Evolutionary conservation across 2,113 vertebrate species (phyloP).

Genomic region (mouse (Mus musculus)): DNA sequence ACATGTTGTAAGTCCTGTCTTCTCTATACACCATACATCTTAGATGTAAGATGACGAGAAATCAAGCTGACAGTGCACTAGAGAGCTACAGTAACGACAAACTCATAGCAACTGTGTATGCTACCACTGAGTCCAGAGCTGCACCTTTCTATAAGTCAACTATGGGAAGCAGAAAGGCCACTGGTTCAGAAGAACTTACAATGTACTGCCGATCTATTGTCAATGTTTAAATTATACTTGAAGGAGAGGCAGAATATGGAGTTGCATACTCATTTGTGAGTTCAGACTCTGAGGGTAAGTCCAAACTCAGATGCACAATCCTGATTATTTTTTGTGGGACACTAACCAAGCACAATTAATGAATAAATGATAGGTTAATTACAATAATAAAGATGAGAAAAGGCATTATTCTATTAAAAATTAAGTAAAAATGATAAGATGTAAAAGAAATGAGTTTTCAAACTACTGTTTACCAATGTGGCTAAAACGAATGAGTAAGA

Average conservation of each 20-base stretch:
- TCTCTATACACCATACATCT: background rate
- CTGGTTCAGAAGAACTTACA: background rate
- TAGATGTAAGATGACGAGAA: background rate
- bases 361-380: background rate
- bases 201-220: too few relatives aligned
- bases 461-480: background rate
- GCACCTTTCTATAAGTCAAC: too few relatives aligned
- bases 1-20: too few relatives aligned
- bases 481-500: background rate
- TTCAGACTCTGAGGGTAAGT: background rate
- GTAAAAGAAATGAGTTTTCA: background rate
- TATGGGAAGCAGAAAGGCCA: too few relatives aligned
- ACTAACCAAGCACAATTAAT: too few relatives aligned
- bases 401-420: background rate
- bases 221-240: too few relatives aligned
- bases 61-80: background rate
- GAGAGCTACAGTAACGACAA: background rate
- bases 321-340: background rate
- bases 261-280: background rate
- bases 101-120: background rate
- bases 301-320: background rate
- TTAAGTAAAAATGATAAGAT: background rate
- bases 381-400: background rate
- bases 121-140: background rate
- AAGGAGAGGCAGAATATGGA: background rate